Evolutionary conservation across 1,140 invertebrate genomes (phyloP).

Genomic region (Tribolium castaneum): DNA sequence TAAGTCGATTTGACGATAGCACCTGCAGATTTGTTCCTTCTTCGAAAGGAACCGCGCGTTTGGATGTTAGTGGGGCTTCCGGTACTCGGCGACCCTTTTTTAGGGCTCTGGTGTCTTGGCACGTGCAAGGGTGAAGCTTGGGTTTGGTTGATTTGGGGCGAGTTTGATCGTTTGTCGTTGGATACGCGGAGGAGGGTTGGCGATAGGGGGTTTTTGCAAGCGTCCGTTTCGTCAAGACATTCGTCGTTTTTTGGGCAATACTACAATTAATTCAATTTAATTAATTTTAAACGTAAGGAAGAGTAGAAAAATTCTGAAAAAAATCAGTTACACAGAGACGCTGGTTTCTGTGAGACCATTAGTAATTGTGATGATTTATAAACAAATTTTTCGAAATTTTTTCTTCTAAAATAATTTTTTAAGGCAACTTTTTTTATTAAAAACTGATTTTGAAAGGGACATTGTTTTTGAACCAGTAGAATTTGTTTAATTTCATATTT

Average conservation of each 20-base stretch:
- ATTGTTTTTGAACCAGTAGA: too few species aligned
- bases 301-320: too few species aligned
- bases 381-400: too few species aligned
- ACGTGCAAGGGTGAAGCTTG: constrained; percentile 67
- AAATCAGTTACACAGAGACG: too few species aligned
- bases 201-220: constrained; percentile 50
- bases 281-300: too few species aligned
- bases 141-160: constrained; percentile 56
- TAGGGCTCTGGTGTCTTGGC: constrained; percentile 59
- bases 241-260: constrained; percentile 61
- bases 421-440: too few species aligned
- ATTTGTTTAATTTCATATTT: too few species aligned
- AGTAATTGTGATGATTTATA: too few species aligned
- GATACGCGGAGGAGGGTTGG: constrained; percentile 55
- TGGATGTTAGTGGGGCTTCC: constrained; percentile 61
- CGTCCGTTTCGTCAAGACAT: constrained; percentile 51
- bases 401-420: too few species aligned
- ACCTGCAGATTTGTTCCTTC: constrained; percentile 80
- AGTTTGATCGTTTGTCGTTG: constrained; percentile 53
- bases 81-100: constrained; percentile 58
- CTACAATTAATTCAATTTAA: constrained; percentile 36
- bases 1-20: constrained; percentile 78
- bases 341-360: too few species aligned
- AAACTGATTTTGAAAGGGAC: too few species aligned
- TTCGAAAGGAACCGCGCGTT: constrained; percentile 71